These are phyloP conservation scores for Rhagium mordax DNA, from an alignment of 2,888 invertebrate species.

Conservation along the genomic window DNA sequence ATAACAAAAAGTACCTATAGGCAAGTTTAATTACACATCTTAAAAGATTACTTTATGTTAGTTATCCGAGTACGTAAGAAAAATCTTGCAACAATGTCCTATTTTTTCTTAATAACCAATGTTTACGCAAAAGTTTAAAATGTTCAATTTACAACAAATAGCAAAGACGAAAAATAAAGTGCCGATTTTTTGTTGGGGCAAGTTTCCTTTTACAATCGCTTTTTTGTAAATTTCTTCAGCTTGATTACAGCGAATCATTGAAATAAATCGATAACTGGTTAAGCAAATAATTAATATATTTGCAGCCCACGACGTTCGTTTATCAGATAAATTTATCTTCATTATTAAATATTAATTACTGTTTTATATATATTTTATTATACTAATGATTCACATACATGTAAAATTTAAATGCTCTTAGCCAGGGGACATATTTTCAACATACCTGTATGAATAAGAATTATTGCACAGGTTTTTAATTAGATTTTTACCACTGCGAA, in stretches of 20 bases:
- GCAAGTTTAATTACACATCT: no score
- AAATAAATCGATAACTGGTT: slow-evolving; percentile 2
- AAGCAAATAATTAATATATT: slow-evolving; percentile 12
- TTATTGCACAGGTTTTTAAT: background rate
- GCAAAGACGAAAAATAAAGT: background rate
- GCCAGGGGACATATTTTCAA: slow-evolving; percentile 1
- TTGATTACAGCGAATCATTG: background rate
- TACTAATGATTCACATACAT: slow-evolving; percentile 7
- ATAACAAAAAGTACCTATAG: no score
- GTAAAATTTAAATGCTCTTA: slow-evolving; percentile 3
- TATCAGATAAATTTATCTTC: slow-evolving; percentile 13
- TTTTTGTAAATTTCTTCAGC: background rate
- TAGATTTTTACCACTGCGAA: background rate
- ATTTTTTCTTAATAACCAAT: no score
- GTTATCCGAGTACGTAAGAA: no score
- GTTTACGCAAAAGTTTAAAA: no score
- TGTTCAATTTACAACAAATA: no score
- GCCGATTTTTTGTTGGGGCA: background rate
- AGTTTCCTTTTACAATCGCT: background rate
- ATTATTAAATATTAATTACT: slow-evolving; percentile 16
- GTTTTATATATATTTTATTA: slow-evolving; percentile 11
- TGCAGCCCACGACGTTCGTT: slow-evolving; percentile 3
- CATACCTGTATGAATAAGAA: background rate
- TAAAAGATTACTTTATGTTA: no score
- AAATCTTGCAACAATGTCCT: no score